These are phyloP conservation scores for Diloba caeruleocephala DNA, from an alignment of 2,888 invertebrate genomes.

Conservation along the genomic window DNA sequence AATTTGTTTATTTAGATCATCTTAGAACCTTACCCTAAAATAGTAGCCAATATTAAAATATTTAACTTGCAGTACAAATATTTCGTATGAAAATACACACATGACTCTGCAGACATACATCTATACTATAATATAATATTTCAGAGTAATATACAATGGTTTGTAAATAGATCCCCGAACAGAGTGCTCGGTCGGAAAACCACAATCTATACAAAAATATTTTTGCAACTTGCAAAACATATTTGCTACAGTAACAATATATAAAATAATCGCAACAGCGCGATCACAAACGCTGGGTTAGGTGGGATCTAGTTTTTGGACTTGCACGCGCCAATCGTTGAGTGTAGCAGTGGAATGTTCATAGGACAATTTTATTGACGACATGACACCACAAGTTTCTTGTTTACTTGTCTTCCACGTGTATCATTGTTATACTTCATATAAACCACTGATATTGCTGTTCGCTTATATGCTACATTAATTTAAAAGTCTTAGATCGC, in stretches of 20 bases:
- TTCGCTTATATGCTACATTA: conserved; percentile 55
- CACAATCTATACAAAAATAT: conserved; percentile 85
- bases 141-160: conserved; percentile 82
- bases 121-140: conserved; percentile 83
- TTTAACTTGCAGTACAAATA: conserved; percentile 83
- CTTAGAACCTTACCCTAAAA: conserved; percentile 81
- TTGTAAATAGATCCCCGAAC: conserved; percentile 84
- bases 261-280: conserved; percentile 67
- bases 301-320: conserved; percentile 86
- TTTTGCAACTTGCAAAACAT: conserved; percentile 72
- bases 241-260: conserved; percentile 66
- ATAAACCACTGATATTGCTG: conserved; percentile 56
- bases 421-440: conserved; percentile 37
- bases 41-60: conserved; percentile 88
- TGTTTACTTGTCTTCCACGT: conserved; percentile 63
- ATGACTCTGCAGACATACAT: conserved; percentile 85
- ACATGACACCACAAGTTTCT: conserved; percentile 67
- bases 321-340: conserved; percentile 74
- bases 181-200: conserved; percentile 71
- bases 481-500: conserved; percentile 54
- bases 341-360: conserved; percentile 82
- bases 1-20: conserved; percentile 77
- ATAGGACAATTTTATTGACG: conserved; percentile 61
- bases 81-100: conserved; percentile 87
- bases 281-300: conserved; percentile 72